A percentile compares a stretch with the other conserved stretches of the same genome.
Evolutionary conservation across 2,113 vertebrate species (phyloP).

Genomic region (Dinomys branickii): DNA sequence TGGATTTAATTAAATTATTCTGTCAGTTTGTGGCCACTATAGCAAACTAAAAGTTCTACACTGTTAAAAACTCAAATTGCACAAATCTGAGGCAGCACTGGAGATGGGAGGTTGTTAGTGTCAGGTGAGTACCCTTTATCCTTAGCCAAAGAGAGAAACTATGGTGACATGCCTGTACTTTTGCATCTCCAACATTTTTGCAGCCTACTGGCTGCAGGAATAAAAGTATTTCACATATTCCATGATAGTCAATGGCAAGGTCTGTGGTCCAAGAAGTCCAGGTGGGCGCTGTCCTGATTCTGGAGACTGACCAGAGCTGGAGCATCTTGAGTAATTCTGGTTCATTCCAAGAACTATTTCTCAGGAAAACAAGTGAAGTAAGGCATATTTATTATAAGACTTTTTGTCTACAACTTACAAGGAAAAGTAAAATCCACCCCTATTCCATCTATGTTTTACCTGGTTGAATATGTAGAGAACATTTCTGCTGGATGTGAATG

Average conservation of each 20-base stretch:
- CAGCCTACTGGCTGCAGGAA: neutral
- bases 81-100: neutral
- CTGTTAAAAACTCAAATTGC: neutral
- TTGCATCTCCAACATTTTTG: neutral
- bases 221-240: neutral
- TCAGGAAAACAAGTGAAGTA: neutral
- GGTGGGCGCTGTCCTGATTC: neutral
- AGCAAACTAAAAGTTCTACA: conserved; percentile 7
- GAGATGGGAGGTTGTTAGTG: neutral
- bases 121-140: neutral
- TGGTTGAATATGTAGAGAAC: neutral
- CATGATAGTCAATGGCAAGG: neutral
- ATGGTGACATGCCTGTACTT: neutral
- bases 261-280: neutral
- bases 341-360: neutral
- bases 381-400: neutral
- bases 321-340: neutral
- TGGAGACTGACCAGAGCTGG: neutral
- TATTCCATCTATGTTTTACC: neutral
- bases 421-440: neutral
- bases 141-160: neutral
- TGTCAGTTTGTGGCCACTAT: neutral
- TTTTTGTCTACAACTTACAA: neutral
- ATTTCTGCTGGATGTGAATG: neutral
- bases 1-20: neutral